Evolutionary conservation across 2,797 vertebrate species (phyloP).

Genomic region (Oophaga sylvatica): DNA sequence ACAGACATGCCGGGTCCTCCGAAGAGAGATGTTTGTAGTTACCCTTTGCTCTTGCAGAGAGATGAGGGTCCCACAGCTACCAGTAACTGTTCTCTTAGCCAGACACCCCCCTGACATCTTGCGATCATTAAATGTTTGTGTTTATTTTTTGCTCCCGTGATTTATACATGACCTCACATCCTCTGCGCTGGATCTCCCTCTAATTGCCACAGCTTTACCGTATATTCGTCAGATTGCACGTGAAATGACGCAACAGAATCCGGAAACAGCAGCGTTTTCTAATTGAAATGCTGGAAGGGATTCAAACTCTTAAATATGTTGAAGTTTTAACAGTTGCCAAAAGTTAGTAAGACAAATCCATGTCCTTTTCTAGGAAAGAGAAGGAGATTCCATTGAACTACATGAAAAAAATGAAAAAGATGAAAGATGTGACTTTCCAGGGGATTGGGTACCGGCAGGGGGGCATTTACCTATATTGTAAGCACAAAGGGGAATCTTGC

Average conservation of each 20-base stretch:
- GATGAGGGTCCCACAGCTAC: not conserved
- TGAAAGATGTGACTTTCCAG: not conserved
- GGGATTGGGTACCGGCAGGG: not conserved
- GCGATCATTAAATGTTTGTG: not conserved
- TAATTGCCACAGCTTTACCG: slow-evolving; percentile 1
- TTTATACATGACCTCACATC: not conserved
- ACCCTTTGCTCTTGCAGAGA: not conserved
- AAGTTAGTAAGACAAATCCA: slow-evolving; percentile 17
- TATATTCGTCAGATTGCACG: not conserved
- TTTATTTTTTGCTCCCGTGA: not conserved
- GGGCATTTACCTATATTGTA: not conserved
- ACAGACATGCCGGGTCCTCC: too few relatives aligned
- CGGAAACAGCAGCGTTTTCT: not conserved
- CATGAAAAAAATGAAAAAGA: not conserved
- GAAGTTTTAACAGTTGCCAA: slow-evolving; percentile 12
- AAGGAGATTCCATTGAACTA: not conserved
- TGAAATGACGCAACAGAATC: not conserved
- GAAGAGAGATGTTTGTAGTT: not conserved
- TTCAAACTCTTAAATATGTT: slow-evolving; percentile 30
- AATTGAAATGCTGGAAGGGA: slow-evolving; percentile 37
- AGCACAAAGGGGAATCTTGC: not conserved
- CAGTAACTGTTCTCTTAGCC: not conserved
- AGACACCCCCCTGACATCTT: not conserved
- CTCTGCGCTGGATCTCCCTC: too few relatives aligned
- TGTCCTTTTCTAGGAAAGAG: slow-evolving; percentile 13